Conservation (phyloP, 1,140 invertebrate species). For the Scaptodrosophila lebanonensis region DNA sequence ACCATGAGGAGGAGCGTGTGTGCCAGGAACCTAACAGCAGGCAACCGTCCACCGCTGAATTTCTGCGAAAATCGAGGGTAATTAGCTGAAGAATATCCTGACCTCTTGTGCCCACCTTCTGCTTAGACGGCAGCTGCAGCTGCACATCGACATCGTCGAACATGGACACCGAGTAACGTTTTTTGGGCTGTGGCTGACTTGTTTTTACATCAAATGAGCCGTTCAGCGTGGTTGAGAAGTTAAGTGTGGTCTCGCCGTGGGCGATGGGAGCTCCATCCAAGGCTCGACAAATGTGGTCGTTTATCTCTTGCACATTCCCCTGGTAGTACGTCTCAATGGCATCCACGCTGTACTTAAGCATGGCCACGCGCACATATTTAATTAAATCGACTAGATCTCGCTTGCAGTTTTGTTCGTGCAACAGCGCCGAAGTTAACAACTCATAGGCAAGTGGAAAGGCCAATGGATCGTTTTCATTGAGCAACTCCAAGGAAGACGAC, state of each 20-base stretch:
- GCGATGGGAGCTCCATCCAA: constrained; percentile 41
- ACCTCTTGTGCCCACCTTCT: constrained; percentile 38
- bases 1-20: constrained; percentile 57
- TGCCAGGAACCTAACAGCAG: constrained; percentile 59
- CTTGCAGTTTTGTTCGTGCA: constrained; percentile 25
- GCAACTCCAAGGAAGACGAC: constrained; percentile 31
- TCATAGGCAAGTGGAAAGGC: constrained; percentile 63
- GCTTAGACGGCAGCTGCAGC: constrained; percentile 32
- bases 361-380: constrained; percentile 53
- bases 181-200: constrained; percentile 26
- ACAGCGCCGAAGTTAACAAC: constrained; percentile 41
- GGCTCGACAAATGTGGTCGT: constrained; percentile 55
- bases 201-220: constrained; percentile 40
- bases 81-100: no score
- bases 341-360: constrained; percentile 46
- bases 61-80: constrained; percentile 21
- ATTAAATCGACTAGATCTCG: constrained; percentile 54
- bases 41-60: constrained; percentile 33
- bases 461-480: constrained; percentile 56
- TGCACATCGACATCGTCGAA: constrained; percentile 65
- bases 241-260: constrained; percentile 50
- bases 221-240: constrained; percentile 56
- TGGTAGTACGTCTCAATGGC: constrained; percentile 47
- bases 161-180: constrained; percentile 63
- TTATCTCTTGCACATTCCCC: constrained; percentile 33